phyloP scores from a whole-genome alignment of 1,140 invertebrate species.

The Schlechtendalia chinensis region DNA sequence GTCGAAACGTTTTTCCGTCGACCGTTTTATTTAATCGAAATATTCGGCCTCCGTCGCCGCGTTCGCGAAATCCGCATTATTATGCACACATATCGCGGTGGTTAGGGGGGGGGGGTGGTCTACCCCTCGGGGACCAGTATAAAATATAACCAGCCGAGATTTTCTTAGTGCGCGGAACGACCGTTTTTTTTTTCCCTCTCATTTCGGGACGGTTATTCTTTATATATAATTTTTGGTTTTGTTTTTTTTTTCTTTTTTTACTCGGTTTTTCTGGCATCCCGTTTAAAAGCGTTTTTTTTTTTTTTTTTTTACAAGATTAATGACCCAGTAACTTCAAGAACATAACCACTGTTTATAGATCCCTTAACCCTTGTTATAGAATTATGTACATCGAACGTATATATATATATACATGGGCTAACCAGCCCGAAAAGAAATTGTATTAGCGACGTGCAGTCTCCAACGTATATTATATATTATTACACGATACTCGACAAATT shows the following conservation, averaged over 20 bases:
- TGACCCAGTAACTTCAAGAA: constrained; percentile 49
- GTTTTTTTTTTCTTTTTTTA: constrained; percentile 30
- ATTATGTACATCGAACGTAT: constrained; percentile 12
- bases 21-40: too few relatives aligned
- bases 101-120: too few relatives aligned
- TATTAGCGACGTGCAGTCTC: too few relatives aligned
- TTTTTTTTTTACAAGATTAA: constrained; percentile 40
- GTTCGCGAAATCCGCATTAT: not conserved
- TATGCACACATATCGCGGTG: constrained; percentile 25
- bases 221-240: constrained; percentile 7
- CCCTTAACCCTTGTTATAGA: constrained; percentile 46
- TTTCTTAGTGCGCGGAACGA: constrained; percentile 35
- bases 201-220: not conserved
- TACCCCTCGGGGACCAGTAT: constrained; percentile 19
- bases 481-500: not conserved
- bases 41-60: not conserved
- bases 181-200: constrained; percentile 37
- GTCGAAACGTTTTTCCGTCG: too few relatives aligned
- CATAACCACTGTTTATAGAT: constrained; percentile 48
- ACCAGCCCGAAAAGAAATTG: too few relatives aligned
- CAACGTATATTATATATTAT: not conserved
- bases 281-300: constrained; percentile 45
- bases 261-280: constrained; percentile 26
- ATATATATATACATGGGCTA: not conserved
- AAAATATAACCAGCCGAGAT: constrained; percentile 24